Evolutionary conservation across 2,113 vertebrate genomes (phyloP).

Genomic region (Ictalurus furcatus): DNA sequence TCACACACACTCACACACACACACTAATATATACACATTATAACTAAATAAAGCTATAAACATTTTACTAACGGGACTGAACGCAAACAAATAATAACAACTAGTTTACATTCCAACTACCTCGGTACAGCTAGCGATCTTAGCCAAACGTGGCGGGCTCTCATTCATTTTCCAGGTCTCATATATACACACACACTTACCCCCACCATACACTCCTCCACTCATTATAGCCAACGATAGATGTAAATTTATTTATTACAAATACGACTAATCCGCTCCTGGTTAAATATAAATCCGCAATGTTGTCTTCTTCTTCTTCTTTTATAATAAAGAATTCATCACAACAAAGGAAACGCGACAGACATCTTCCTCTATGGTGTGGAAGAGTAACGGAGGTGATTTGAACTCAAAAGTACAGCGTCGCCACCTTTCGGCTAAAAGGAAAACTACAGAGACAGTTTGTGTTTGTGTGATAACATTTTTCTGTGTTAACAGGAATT

Average conservation of each 20-base stretch:
- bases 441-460: background rate
- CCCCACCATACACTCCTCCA: slow-evolving; percentile 80
- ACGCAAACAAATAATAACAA: background rate
- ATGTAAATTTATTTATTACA: background rate
- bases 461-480: background rate
- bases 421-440: slow-evolving; percentile 12
- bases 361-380: slow-evolving; percentile 32
- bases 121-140: slow-evolving; percentile 1
- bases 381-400: background rate
- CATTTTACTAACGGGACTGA: background rate
- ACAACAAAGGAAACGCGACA: slow-evolving; percentile 53
- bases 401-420: background rate
- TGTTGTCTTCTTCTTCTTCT: background rate
- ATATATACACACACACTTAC: slow-evolving; percentile 65
- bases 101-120: slow-evolving; percentile 40
- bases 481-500: too few relatives aligned
- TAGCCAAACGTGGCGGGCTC: slow-evolving; percentile 58
- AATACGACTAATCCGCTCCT: background rate
- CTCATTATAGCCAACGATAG: slow-evolving; percentile 67
- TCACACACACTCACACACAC: background rate
- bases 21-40: background rate
- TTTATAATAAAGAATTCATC: slow-evolving; percentile 19
- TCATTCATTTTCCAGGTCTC: slow-evolving; percentile 29
- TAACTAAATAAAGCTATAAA: background rate
- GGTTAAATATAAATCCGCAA: background rate